Base-by-base conservation (phyloP, 2,797 vertebrate species). In the Kryptolebias ocellatus region DNA sequence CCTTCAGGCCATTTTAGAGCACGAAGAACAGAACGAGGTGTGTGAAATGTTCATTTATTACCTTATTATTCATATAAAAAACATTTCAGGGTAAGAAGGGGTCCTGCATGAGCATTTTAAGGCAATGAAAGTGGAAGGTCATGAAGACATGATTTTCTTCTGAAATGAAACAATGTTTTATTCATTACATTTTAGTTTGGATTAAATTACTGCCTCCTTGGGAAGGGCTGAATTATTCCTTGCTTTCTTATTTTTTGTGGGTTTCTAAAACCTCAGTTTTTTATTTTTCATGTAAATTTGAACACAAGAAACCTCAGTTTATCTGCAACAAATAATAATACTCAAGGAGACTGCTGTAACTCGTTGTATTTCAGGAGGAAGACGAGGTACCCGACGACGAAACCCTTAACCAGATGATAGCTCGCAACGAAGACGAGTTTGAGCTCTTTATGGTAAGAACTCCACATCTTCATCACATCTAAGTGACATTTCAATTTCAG, bases 331-430 rank as follows among this genome's bases (percentile, higher is more conserved):
- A 52, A 27, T 31, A 31, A 6, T 18, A 66, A 18, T 27, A 51
- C 12, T 24, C 5, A 5, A 18, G 34, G 15, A 15, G 11, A 12
- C 5, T 24, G 15, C 15, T 31, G 4, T 29, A 16, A 17, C 15
- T 17, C 20, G 20, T 24, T 53, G 4, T 44, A 58, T 53, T 70
- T 10, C 45, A 99, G 97, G 98, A 99, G 77, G 98, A 99, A 94
- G 97, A 99, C 64, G 98, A 99, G 90, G 96, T 99, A 20, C 98
- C 98, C 0, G 98, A 99, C 57, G 98, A 99, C 72, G 98, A 99
- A 90, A 99, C 98, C 4, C 92, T 99, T 53, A 99, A 99, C 92
- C 98, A 99, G 87, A 99, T 99, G 98, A 99, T 99, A 65, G 98
- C 98, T 20, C 95, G 98, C 28, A 93, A 90, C 52, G 98, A 99